Percentiles rank a stretch among this genome's conserved stretches.
Conservation (phyloP, 2,888 invertebrate genomes). For the Orchesellides sinensis region DNA sequence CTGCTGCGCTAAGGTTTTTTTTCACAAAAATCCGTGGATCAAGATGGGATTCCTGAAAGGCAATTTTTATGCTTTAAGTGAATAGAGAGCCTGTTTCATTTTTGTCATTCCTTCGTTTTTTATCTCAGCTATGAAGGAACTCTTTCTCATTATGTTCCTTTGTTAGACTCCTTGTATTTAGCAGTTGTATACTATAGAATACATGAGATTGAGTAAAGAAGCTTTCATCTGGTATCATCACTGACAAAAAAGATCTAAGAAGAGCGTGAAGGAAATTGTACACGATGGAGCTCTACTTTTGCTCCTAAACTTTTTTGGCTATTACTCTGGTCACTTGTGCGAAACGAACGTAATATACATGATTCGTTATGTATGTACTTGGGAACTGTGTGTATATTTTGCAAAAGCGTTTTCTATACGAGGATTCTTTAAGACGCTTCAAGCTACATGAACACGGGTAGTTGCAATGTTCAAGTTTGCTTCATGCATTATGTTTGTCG, state of each 20-base stretch:
- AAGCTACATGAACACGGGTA: constrained; percentile 23
- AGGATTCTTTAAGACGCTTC: background rate
- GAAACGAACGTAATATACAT: constrained; percentile 58
- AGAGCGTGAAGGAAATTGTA: constrained; percentile 19
- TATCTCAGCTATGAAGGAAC: constrained; percentile 29
- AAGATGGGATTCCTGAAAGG: constrained; percentile 35
- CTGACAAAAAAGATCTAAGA: constrained; percentile 13
- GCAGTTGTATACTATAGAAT: too few species aligned
- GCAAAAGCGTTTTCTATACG: background rate
- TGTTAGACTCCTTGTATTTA: too few species aligned
- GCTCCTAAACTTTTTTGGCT: constrained; percentile 29
- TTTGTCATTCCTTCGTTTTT: constrained; percentile 33
- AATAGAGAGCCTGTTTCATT: constrained; percentile 27
- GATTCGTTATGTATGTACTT: constrained; percentile 16
- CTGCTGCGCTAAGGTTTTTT: constrained; percentile 22
- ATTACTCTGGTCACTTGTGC: constrained; percentile 70
- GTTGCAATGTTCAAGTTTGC: constrained; percentile 32
- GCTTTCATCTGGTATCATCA: constrained; percentile 15
- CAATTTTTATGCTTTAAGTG: constrained; percentile 24
- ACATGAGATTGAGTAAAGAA: background rate
- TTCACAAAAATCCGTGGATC: constrained; percentile 41
- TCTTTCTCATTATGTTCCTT: background rate
- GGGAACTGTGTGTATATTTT: constrained; percentile 33
- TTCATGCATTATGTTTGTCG: constrained; percentile 20
- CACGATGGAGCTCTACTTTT: constrained; percentile 10